Base-by-base conservation (phyloP, 2,888 invertebrate species). In the Dichetophora obliterata region DNA sequence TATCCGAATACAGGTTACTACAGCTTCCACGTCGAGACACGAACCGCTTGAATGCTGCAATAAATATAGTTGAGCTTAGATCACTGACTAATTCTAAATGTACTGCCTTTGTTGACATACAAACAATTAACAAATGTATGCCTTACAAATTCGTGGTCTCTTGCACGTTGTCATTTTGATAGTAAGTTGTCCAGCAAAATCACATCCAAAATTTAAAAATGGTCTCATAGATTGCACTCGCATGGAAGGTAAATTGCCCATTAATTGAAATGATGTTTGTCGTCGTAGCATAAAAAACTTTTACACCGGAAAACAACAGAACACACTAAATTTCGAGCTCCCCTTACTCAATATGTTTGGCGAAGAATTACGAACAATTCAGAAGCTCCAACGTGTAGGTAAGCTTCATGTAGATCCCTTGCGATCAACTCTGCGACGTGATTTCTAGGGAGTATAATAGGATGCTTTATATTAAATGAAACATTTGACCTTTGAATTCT, bases 281-380 rank as follows among this genome's bases (percentile, higher is more conserved):
- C 73, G 61, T 24, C 77, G 75, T 31, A 71, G 5, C 8, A 71
- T 52, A 24, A 75, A 72, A 37, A 75, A 78, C 63, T 63, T 11
- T 71, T 43, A 37, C 70, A 77, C 5, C 69, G 72, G 9, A 74
- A 71, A 0, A 75, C 77, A 0, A 80, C 6, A 9, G 59, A 27
- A 1, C 77, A 63, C n/a, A 80, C 77, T 6, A 79, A 34, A 61
- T 78, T 80, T 57, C 81, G 69, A 2, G 72, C 77, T 1, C 79
- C 76, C 9, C 80, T 14, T 9, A 81, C 77, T 78, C 80, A 81
- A 19, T 78, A 80, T 14, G 75, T 19, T 34, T 80, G 77, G 4
- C 78, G 78, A 3, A 78, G 52, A n/a, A 80, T 81, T 0, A 79
- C 77, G 48, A 80, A 80, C 3, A 80, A 63, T 63, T 76, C 71